Evolutionary conservation across 2,888 invertebrate species (phyloP).

Genomic region (Yponomeuta evonymella): DNA sequence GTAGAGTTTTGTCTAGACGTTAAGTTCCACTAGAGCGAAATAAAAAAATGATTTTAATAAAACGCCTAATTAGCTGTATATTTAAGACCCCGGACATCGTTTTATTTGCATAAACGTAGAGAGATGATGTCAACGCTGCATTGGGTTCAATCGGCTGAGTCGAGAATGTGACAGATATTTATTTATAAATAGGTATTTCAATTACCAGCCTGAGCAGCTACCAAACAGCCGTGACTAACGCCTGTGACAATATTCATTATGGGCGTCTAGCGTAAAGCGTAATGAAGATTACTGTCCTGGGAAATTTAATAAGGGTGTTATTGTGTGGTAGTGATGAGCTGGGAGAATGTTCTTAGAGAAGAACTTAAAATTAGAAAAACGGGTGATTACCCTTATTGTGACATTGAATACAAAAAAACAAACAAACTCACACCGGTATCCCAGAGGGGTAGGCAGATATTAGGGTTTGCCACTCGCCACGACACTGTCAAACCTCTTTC

Average conservation of each 20-base stretch:
- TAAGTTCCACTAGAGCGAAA: too few species aligned
- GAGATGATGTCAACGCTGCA: slow-evolving; percentile 47
- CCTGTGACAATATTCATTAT: slow-evolving; percentile 31
- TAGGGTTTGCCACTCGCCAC: too few species aligned
- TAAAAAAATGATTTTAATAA: neutral
- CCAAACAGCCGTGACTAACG: slow-evolving; percentile 26
- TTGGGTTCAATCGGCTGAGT: slow-evolving; percentile 40
- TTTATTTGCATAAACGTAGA: slow-evolving; percentile 18
- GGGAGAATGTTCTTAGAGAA: too few species aligned
- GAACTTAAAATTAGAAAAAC: too few species aligned
- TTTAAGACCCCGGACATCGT: neutral
- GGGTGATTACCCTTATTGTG: too few species aligned
- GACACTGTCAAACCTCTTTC: too few species aligned
- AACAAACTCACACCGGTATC: too few species aligned
- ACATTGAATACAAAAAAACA: too few species aligned
- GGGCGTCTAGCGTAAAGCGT: slow-evolving; percentile 17
- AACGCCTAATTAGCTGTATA: neutral
- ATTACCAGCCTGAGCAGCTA: slow-evolving; percentile 32
- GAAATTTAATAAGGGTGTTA: neutral
- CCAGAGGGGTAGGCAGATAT: too few species aligned
- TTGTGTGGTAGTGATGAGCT: neutral
- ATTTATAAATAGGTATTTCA: slow-evolving; percentile 32
- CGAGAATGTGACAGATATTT: slow-evolving; percentile 34
- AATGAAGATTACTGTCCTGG: slow-evolving; percentile 15
- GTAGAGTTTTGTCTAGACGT: too few species aligned